These are phyloP conservation scores for Exephanes ischioxanthus DNA, from an alignment of 2,888 invertebrate genomes.

Conservation along the genomic window DNA sequence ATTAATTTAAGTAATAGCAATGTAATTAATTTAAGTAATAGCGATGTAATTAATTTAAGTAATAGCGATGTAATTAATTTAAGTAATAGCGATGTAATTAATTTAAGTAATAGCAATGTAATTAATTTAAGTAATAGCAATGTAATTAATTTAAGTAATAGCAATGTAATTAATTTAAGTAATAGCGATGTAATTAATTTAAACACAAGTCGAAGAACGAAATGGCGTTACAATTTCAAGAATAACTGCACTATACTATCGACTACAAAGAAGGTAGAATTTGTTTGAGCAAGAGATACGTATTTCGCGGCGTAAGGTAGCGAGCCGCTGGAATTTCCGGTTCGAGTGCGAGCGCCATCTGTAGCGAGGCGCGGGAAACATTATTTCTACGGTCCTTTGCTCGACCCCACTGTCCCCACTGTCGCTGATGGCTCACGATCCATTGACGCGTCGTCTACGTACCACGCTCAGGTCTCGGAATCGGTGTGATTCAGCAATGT, in stretches of 20 bases:
- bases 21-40: too few relatives aligned
- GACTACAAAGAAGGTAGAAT: neutral
- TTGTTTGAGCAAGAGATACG: conserved; percentile 15
- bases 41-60: too few relatives aligned
- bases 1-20: too few relatives aligned
- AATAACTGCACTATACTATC: too few relatives aligned
- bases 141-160: too few relatives aligned
- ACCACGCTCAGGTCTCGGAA: neutral
- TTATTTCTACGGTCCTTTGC: neutral
- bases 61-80: too few relatives aligned
- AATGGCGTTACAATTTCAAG: neutral
- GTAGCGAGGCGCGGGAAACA: conserved; percentile 1
- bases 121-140: too few relatives aligned
- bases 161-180: too few relatives aligned
- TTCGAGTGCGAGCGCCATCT: conserved; percentile 39
- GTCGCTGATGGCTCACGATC: neutral
- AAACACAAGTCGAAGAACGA: neutral
- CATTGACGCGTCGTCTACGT: conserved; percentile 18
- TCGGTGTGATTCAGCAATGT: conserved; percentile 32
- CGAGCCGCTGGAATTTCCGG: conserved; percentile 4
- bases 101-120: too few relatives aligned
- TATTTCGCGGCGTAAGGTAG: conserved; percentile 49
- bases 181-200: too few relatives aligned
- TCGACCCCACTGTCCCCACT: conserved; percentile 7
- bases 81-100: too few relatives aligned